Base-by-base conservation (phyloP, 1,140 invertebrate species). In the Panagrolaimus sp. region DNA sequence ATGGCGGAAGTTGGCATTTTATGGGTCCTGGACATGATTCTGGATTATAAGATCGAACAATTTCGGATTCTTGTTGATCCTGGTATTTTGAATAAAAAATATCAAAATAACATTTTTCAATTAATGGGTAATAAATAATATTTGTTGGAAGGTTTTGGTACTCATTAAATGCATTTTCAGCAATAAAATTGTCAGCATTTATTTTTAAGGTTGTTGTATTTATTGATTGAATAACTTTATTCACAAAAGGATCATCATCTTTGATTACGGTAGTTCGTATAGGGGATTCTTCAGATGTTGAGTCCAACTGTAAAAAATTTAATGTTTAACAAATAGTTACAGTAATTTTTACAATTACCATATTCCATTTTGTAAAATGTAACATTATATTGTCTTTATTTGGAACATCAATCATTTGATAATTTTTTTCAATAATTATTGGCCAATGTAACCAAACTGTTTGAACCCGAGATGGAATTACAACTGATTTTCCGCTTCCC, bases 371-470 rank as follows among this genome's bases (percentile, higher is more conserved):
- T 43, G 17, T 28, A n/a, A 64, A 43, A 43, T 64, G 63, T 21
- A 64, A 14, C 63, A 64, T 64, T 28, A 64, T 24, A 38, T 64
- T 43, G 28, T n/a, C 32, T n/a, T 43, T 43, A 9, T 43, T 43
- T 43, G 32, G 28, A 38, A 64, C 63, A 1, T n/a, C 5, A 14
- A 43, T 17, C 15, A 64, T 43, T 64, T 32, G 12, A 38, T 64
- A 43, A 7, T 28, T 28, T 14, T 64, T 43, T 15, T 64, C 28
- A 9, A 64, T 64, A 12, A 64, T 64, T 4, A 17, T 28, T 8
- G 63, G 63, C 63, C 63, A 64, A 43, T 64, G 63, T 6, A 64
- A 10, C 63, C 63, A 64, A 6, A 43, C 63, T 1, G 63, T 43
- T 17, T 32, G 38, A 32, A 64, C 63, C 6, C 28, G 15, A 32